Evolutionary conservation across 1,140 invertebrate genomes (phyloP), one percentile per base, ranked within the genome.

Genomic region (Rhynchophorus ferrugineus): DNA sequence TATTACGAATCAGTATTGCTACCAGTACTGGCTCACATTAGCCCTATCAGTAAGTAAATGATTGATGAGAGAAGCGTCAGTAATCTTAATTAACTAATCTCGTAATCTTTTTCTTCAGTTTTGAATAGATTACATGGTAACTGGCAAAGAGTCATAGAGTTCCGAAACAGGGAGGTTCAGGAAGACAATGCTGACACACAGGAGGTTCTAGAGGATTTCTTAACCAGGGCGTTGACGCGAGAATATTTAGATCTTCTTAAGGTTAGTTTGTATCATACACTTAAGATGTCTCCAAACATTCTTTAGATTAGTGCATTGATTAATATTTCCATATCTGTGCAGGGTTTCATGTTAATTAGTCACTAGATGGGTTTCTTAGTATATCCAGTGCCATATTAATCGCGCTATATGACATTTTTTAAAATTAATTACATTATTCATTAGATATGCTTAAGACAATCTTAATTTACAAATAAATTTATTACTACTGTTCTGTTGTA

Each of bases 151-250:
- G 71, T 88, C 0, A 85, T 85, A 61, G 87, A 90, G 67, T 79
- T 82, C 21, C 81, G 83, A n/a, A 68, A 69, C 21, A 54, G 66
- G 21, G 80, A 81, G 61, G 71, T 84, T 0, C 85, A 88, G 61
- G 86, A 91, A 49, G 81, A 85, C 39, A 80, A 84, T 61, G 81
- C 81, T 9, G 87, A 93, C 62, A 82, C 85, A 9, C 87, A 89
- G 67, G 91, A 94, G 71, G 82, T 94, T 1, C 71, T 94, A 0
- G 87, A 93, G 62, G 91, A 94, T 64, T 89, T 92, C 73, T 72
- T 94, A 2, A 88, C 89, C 47, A 74, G 90, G 37, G 84, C 87
- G 48, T 68, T 93, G n/a, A 91, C 89, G 0, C 75, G 88, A 53
- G 91, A 95, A 69, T 90, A 93, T 64, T 67, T 94, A 3, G 89